A percentile compares a stretch with the other conserved stretches of the same genome.
Conservation (phyloP, 2,113 vertebrate species). For the Proteles cristata region DNA sequence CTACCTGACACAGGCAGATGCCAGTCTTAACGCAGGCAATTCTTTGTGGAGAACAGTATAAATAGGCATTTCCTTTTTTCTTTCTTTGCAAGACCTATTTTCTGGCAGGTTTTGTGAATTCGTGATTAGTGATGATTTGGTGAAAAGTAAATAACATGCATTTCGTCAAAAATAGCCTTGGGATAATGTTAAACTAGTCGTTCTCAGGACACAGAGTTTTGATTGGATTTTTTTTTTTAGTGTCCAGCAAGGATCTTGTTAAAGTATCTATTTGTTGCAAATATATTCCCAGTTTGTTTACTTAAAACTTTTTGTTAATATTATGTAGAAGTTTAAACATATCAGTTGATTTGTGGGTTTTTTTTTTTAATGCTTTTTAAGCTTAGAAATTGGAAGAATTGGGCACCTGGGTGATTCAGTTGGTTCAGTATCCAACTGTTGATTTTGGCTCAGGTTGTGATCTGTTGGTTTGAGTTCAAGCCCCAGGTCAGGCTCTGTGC, state of each 20-base stretch:
- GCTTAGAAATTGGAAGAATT: conserved; percentile 23
- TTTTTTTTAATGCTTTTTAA: conserved; percentile 31
- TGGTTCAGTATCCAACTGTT: no score
- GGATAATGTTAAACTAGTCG: not conserved
- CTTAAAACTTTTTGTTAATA: not conserved
- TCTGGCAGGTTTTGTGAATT: conserved; percentile 17
- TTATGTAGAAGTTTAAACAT: not conserved
- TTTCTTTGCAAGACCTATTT: not conserved
- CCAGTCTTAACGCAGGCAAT: not conserved
- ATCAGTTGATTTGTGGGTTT: not conserved
- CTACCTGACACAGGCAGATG: not conserved
- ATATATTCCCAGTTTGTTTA: not conserved
- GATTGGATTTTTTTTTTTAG: not conserved
- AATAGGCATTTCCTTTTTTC: not conserved
- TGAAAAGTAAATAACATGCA: not conserved
- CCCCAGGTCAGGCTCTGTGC: no score
- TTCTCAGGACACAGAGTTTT: not conserved
- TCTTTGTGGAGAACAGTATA: not conserved
- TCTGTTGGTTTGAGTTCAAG: no score
- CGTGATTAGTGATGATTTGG: not conserved
- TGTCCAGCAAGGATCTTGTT: not conserved
- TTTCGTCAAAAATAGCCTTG: not conserved
- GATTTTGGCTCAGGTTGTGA: no score
- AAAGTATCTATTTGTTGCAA: conserved; percentile 2
- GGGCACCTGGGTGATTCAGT: no score